phyloP scores from a whole-genome alignment of 2,113 vertebrate species.

The Oncorhynchus gorbuscha region DNA sequence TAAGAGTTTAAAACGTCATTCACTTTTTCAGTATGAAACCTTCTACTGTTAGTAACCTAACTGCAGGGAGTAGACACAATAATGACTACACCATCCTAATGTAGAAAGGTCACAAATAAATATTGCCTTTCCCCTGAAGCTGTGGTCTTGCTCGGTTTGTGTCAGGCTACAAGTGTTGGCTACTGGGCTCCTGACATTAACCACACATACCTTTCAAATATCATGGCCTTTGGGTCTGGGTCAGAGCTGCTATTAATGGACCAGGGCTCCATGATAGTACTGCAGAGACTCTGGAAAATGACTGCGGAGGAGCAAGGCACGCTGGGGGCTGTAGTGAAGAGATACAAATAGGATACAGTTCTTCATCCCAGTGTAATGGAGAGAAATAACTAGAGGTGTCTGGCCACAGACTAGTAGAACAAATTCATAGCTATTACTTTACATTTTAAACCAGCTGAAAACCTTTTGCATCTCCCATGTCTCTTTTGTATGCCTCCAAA shows the following conservation, averaged over 20 bases:
- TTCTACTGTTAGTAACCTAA: neutral
- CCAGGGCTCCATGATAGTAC: slow-evolving; percentile 56
- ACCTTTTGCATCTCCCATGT: neutral
- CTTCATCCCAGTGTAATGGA: no score
- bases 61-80: neutral
- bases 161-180: slow-evolving; percentile 51
- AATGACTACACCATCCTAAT: neutral
- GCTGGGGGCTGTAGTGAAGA: slow-evolving; percentile 11
- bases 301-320: neutral
- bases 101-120: slow-evolving; percentile 25
- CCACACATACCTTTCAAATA: slow-evolving; percentile 77
- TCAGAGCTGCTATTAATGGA: slow-evolving; percentile 74
- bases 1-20: neutral
- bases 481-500: neutral
- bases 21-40: neutral
- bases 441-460: no score
- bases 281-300: slow-evolving; percentile 22
- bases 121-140: slow-evolving; percentile 12
- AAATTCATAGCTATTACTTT: neutral
- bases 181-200: slow-evolving; percentile 70
- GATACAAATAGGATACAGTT: neutral
- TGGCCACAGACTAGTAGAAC: neutral
- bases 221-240: slow-evolving; percentile 79
- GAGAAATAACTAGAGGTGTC: no score
- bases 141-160: slow-evolving; percentile 23